Evolutionary conservation across 1,140 invertebrate species (phyloP), one percentile per base, ranked within the genome.

Genomic region (Ceratosolen fusciceps): DNA sequence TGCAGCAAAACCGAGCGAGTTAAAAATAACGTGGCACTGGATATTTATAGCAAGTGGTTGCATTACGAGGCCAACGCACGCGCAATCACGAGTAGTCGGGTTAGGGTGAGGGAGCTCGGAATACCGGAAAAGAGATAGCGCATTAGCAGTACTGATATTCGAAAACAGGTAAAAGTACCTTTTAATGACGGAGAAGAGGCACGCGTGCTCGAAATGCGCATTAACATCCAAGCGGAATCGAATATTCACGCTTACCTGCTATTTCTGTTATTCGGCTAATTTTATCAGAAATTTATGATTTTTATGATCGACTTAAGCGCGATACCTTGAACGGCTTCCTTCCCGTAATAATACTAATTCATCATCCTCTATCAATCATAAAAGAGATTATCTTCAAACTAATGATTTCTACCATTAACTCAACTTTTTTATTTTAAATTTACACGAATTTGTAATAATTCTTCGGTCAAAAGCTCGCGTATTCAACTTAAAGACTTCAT

Each of bases 11-110:
- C 80, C 80, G 79, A 72, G 47, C 37, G 77, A 70, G 87, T 89
- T 89, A 89, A 90, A 89, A 90, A 90, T 90, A 90, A 88, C 87
- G 83, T 76, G 79, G 83, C 71, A 74, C 75, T 62, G 80, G 85
- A 83, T 90, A 90, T 90, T 90, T 90, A 89, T 90, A 90, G 88
- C 84, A 68, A 79, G 54, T 52, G 26, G 60, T n/a, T 37, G 19
- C 60, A 65, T 65, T 65, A 65, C 31, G 34, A n/a, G 31, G 31
- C 31, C 58, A 1, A 16, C 37, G 56, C 26, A 37, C 60, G 2
- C 9, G n/a, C 9, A 3, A 65, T 0, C 9, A 8, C 9, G 54
- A 24, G 5, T n/a, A n/a, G n/a, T n/a, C n/a, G n/a, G n/a, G n/a
- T n/a, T n/a, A 37, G 26, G 19, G 16, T 1, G 34, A 19, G 31